Conservation (phyloP, 2,113 vertebrate genomes). For the Eolophus roseicapilla region DNA sequence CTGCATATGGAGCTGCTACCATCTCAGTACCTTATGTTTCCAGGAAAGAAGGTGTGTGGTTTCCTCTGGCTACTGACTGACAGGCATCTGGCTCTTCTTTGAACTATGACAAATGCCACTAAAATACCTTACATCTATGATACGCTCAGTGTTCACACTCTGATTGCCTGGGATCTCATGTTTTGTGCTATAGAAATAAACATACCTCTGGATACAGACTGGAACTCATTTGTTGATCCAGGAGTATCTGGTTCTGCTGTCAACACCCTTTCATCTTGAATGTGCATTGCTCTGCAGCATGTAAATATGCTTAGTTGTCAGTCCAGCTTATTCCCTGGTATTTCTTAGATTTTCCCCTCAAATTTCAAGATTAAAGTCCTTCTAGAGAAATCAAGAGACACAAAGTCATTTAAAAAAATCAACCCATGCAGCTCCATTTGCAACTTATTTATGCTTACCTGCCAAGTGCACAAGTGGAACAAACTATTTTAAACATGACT, state of each 20-base stretch:
- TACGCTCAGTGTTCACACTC: not conserved
- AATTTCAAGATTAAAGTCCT: not conserved
- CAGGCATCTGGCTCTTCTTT: slow-evolving; percentile 13
- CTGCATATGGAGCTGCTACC: not conserved
- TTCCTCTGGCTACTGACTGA: slow-evolving; percentile 9
- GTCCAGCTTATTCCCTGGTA: not conserved
- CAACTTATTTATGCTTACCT: not conserved
- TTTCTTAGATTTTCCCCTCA: not conserved
- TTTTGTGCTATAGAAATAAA: not conserved
- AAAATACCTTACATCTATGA: not conserved
- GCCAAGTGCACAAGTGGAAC: not conserved
- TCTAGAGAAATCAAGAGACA: not conserved
- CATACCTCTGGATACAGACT: not conserved
- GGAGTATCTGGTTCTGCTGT: not conserved
- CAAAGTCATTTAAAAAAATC: not conserved
- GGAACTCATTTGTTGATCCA: not conserved
- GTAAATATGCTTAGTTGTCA: not conserved
- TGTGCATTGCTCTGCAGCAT: not conserved
- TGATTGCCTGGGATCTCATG: not conserved
- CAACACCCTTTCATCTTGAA: not conserved
- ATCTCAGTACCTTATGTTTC: slow-evolving; percentile 32
- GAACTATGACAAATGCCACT: not conserved
- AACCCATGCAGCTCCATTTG: not conserved
- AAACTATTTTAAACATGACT: not conserved
- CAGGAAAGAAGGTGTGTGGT: slow-evolving; percentile 11